A percentile compares a stretch with the other conserved stretches of the same genome.
Evolutionary conservation across 2,797 vertebrate species (phyloP).

Genomic region (Cynodonichthys magdalenae): DNA sequence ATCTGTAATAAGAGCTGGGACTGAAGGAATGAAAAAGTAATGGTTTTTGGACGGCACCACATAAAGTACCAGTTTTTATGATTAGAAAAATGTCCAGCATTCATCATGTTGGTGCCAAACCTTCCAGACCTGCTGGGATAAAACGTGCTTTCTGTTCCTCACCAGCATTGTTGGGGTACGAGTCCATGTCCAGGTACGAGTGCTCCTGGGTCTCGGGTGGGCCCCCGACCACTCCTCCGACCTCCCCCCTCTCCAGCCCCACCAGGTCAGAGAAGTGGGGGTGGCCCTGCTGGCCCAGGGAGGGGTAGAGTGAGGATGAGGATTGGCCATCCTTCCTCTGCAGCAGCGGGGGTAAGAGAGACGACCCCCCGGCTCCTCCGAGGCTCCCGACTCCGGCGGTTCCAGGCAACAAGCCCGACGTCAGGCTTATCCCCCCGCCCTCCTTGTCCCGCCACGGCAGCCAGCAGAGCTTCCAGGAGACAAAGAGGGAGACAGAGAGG

Average conservation of each 20-base stretch:
- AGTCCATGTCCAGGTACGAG: conserved; percentile 94
- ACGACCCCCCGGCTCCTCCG: conserved; percentile 73
- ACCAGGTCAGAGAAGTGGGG: conserved; percentile 89
- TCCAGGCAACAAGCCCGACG: conserved; percentile 84
- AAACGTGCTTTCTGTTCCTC: conserved; percentile 54
- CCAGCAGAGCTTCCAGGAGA: conserved; percentile 97
- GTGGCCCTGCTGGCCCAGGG: conserved; percentile 84
- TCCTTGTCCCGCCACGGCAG: conserved; percentile 93
- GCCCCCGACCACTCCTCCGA: conserved; percentile 78
- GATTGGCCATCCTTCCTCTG: conserved; percentile 87
- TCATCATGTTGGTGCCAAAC: conserved; percentile 29
- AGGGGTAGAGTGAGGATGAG: conserved; percentile 82
- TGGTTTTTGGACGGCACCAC: conserved; percentile 16
- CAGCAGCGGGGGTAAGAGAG: conserved; percentile 82
- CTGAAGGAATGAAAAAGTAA: conserved; percentile 16
- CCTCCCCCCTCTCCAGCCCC: conserved; percentile 83
- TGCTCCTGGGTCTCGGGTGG: conserved; percentile 87
- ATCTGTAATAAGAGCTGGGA: conserved; percentile 8
- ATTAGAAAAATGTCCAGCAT: conserved; percentile 30
- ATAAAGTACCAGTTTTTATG: conserved; percentile 29
- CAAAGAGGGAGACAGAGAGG: conserved; percentile 93
- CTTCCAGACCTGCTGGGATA: neutral
- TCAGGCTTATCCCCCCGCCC: conserved; percentile 85
- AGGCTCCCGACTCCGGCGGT: conserved; percentile 78
- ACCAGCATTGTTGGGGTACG: conserved; percentile 86